phyloP scores from a whole-genome alignment of 2,113 vertebrate species.

The Gallinago paraguaiae region DNA sequence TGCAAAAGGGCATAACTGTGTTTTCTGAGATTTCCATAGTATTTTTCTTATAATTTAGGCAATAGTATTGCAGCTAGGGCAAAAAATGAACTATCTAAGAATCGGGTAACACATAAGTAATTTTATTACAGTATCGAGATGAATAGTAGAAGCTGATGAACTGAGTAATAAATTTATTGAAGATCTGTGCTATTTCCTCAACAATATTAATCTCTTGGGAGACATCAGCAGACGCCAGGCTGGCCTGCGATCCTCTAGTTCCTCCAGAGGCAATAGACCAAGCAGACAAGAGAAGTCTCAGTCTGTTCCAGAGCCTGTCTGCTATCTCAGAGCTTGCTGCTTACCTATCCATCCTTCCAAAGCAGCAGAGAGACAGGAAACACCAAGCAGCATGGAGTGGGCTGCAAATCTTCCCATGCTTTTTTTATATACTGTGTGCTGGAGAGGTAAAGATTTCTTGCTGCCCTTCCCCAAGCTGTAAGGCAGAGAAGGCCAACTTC shows the following conservation, averaged over 20 bases:
- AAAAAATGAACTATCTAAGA: not conserved
- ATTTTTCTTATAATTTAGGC: too few species aligned
- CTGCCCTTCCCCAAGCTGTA: not conserved
- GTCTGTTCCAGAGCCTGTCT: not conserved
- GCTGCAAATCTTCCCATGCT: not conserved
- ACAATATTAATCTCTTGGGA: not conserved
- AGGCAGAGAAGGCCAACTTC: not conserved
- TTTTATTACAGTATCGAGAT: not conserved
- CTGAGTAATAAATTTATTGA: not conserved
- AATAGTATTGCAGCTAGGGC: not conserved
- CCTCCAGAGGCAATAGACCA: not conserved
- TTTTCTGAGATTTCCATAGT: not conserved
- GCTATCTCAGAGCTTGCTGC: not conserved
- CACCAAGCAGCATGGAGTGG: fast-evolving
- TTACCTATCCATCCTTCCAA: not conserved
- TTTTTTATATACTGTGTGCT: not conserved
- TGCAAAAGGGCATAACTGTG: not conserved
- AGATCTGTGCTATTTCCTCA: not conserved
- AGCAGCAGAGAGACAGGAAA: not conserved
- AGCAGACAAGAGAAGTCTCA: not conserved
- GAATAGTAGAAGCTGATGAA: not conserved
- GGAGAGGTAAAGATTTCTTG: conserved; percentile 2
- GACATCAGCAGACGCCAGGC: not conserved
- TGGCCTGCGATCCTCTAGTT: not conserved
- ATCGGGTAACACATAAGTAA: not conserved